Conservation (phyloP, 2,113 vertebrate genomes). For the Heptranchias perlo region DNA sequence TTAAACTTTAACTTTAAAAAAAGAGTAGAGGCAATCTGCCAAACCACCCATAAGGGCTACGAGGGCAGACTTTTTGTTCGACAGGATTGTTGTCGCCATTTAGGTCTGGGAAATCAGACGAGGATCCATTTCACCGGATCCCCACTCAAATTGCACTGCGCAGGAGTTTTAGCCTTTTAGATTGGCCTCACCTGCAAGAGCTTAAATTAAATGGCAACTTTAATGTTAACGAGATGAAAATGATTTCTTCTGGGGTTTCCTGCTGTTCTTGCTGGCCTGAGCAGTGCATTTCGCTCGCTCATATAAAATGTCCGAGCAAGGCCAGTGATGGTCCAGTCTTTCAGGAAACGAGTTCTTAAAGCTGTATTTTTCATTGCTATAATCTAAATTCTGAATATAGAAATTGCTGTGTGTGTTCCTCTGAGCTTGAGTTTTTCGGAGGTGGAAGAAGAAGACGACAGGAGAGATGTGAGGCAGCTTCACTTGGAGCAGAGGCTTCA, state of each 20-base stretch:
- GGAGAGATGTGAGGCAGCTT: not conserved
- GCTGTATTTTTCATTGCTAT: not conserved
- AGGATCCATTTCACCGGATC: not conserved
- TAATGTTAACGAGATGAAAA: not conserved
- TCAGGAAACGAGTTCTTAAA: not conserved
- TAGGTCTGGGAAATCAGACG: not conserved
- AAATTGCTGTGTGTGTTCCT: not conserved
- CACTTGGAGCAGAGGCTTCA: not conserved
- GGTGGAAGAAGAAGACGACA: not conserved
- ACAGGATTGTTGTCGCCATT: not conserved
- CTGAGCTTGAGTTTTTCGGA: not conserved
- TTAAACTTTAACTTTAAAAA: not conserved
- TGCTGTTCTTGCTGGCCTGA: not conserved
- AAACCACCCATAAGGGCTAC: not conserved
- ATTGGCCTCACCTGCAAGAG: not conserved
- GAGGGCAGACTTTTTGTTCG: too few relatives aligned
- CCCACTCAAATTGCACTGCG: not conserved
- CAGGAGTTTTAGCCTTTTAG: not conserved
- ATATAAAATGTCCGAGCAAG: not conserved
- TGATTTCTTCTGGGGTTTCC: not conserved
- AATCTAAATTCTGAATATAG: too few relatives aligned
- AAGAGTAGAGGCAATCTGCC: not conserved
- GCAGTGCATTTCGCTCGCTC: not conserved
- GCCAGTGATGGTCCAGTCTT: not conserved
- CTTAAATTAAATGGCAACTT: not conserved